Evolutionary conservation across 2,797 vertebrate genomes (phyloP), one percentile per base, ranked within the genome.

Genomic region (Bradypus variegatus): DNA sequence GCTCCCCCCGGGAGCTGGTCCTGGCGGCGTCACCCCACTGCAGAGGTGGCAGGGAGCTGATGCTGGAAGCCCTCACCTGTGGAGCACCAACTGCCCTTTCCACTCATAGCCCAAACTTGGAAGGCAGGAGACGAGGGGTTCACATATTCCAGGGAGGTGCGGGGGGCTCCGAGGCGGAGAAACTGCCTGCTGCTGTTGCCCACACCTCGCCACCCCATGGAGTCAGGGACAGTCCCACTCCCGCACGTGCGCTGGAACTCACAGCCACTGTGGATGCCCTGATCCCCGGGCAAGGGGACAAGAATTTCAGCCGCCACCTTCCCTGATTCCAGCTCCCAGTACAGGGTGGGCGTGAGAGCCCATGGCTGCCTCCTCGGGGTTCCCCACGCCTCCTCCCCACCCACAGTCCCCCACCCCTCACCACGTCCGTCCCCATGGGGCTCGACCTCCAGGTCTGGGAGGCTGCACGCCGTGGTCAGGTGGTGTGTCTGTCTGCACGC

Each of bases 161-260:
- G 0, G 8, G 90, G 86, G 76, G 65, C 65, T 9, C 73, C 2
- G 4, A 86, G 64, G 45, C 41, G 89, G 84, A 93, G 94, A 94
- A 91, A 91, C 89, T 72, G 87, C 92, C 19, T n/a, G 94, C 41
- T 45, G 86, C 82, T 21, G 60, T 90, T 92, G 82, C 91, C 92
- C 92, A 94, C 86, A 87, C 88, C 67, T 6, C 88, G 69, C 83
- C 86, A 60, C 27, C 6, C 91, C 1, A 2, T 48, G 23, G 60
- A 75, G 41, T 50, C 88, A 73, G 76, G 67, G 72, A 84, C 1
- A 19, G 53, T 76, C 72, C 84, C 6, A 0, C 77, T 93, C 70
- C 72, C 65, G 33, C 8, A 1, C 53, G 48, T 19, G 58, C 58
- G 21, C 3, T 11, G 90, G 72, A 75, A 13, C 45, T 45, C 73